phyloP scores from a whole-genome alignment of 2,797 vertebrate genomes.

The Falco naumanni region DNA sequence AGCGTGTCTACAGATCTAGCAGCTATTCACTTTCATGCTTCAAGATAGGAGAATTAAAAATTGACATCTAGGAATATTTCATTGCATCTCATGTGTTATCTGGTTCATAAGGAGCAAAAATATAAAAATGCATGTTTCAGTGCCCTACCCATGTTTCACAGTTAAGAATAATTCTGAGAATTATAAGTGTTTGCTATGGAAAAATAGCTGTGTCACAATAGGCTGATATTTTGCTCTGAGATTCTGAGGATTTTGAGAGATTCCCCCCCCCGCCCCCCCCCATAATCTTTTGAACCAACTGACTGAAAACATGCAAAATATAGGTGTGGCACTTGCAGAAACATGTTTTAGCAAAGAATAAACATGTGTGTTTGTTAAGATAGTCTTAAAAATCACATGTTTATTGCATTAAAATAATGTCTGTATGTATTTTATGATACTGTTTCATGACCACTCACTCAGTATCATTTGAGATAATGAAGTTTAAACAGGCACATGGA shows the following conservation, averaged over 20 bases:
- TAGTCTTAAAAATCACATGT: conserved; percentile 98
- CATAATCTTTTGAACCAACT: conserved; percentile 63
- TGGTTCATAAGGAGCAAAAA: conserved; percentile 99
- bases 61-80: conserved; percentile 76
- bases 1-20: conserved; percentile 77
- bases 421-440: conserved; percentile 99
- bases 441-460: conserved; percentile 97
- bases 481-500: conserved; percentile 99
- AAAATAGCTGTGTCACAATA: conserved; percentile 36
- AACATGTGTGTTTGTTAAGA: conserved; percentile 99
- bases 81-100: conserved; percentile 99
- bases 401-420: conserved; percentile 99
- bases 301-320: conserved; percentile 91
- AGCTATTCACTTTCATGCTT: conserved; percentile 76
- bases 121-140: conserved; percentile 99
- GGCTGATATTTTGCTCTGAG: conserved; percentile 37
- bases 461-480: conserved; percentile 99
- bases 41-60: conserved; percentile 73
- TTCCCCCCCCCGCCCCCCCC: neutral
- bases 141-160: conserved; percentile 99
- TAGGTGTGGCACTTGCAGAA: conserved; percentile 99
- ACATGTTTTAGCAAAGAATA: conserved; percentile 99
- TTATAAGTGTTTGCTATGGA: conserved; percentile 27
- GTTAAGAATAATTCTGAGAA: conserved; percentile 65
- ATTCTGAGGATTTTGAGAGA: conserved; percentile 37